A percentile compares a stretch with the other conserved stretches of the same genome.
Conservation (phyloP, 2,797 vertebrate species). For the Picus viridis region DNA sequence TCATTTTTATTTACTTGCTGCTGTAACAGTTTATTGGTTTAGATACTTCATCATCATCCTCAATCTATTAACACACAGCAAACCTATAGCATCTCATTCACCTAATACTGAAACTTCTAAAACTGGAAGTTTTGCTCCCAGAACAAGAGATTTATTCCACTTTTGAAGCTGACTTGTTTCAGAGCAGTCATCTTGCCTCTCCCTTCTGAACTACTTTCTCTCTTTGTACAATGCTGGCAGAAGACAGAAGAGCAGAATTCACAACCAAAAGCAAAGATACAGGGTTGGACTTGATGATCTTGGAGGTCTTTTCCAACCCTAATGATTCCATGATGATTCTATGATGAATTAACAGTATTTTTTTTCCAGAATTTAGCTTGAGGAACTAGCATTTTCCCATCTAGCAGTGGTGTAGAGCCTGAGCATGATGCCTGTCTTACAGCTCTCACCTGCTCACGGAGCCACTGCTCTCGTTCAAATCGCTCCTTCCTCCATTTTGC, state of each 20-base stretch:
- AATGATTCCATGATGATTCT: too few species aligned
- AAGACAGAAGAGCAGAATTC: not conserved
- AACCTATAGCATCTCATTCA: not conserved
- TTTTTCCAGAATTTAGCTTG: not conserved
- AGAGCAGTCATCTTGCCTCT: not conserved
- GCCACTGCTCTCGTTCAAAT: conserved; percentile 94
- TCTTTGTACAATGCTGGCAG: not conserved
- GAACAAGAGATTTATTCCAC: not conserved
- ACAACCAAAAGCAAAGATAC: fast-evolving
- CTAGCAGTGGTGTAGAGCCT: not conserved
- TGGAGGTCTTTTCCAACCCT: too few species aligned
- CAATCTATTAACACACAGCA: not conserved
- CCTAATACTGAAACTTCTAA: not conserved
- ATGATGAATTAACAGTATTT: not conserved
- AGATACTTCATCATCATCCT: not conserved
- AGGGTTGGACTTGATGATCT: too few species aligned
- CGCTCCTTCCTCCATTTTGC: conserved; percentile 89
- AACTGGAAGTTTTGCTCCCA: not conserved
- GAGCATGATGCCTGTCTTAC: not conserved
- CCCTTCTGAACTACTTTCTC: not conserved
- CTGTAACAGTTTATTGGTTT: not conserved
- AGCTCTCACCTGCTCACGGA: conserved; percentile 88
- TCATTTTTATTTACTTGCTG: not conserved
- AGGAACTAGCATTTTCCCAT: not conserved
- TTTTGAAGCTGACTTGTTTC: not conserved